Conservation (phyloP, 2,888 invertebrate genomes). For the Diaphora mendica region DNA sequence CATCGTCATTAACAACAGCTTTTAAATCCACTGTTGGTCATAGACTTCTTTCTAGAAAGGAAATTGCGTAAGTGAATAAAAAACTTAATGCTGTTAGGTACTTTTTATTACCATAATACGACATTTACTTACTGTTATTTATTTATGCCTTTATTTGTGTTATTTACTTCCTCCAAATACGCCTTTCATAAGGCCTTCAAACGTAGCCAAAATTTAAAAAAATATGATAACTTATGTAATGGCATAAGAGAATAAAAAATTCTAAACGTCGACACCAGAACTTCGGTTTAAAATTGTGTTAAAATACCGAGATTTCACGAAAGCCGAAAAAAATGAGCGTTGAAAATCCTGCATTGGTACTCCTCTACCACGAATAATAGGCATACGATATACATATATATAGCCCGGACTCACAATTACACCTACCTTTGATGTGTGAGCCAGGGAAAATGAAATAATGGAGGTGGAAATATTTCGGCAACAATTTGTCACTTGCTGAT, state of each 20-base stretch:
- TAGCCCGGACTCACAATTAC: constrained; percentile 32
- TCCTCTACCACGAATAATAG: constrained; percentile 11
- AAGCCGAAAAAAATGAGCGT: constrained; percentile 7
- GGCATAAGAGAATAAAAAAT: too few relatives aligned
- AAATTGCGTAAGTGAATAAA: too few relatives aligned
- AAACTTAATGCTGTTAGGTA: neutral
- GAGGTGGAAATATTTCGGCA: constrained; percentile 55
- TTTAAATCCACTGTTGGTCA: neutral
- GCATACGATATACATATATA: constrained; percentile 22
- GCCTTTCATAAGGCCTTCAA: too few relatives aligned
- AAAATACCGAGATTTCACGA: neutral
- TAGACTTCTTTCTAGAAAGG: too few relatives aligned
- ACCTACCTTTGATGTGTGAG: constrained; percentile 60
- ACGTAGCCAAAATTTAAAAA: too few relatives aligned
- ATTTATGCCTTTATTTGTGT: neutral
- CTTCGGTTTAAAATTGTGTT: neutral
- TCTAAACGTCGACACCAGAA: too few relatives aligned
- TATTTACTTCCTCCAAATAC: too few relatives aligned
- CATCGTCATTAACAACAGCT: neutral
- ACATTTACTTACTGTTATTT: neutral
- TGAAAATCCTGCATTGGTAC: neutral
- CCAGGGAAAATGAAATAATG: constrained; percentile 59
- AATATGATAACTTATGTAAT: too few relatives aligned
- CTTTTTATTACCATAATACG: neutral
- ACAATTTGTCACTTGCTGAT: constrained; percentile 57